Percentiles rank a stretch among this genome's conserved stretches.
phyloP scores from a whole-genome alignment of 2,113 vertebrate species.

The rabbit (Oryctolagus cuniculus) region DNA sequence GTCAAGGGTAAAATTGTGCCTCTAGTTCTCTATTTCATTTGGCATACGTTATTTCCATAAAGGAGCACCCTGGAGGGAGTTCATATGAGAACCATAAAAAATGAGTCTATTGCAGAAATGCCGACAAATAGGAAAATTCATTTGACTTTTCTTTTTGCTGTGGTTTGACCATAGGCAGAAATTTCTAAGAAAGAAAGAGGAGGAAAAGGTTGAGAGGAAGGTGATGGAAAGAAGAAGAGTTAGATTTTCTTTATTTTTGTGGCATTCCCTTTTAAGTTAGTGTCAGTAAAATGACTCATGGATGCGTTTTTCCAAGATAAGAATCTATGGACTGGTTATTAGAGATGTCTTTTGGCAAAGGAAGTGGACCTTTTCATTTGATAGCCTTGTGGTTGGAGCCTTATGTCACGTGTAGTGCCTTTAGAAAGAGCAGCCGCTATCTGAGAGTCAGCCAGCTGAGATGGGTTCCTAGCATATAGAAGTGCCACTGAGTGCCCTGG shows the following conservation, averaged over 20 bases:
- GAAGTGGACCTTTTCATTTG: neutral
- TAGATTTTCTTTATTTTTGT: neutral
- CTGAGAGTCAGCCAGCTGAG: neutral
- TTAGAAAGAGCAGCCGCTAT: neutral
- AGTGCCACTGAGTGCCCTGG: neutral
- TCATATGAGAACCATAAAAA: constrained; percentile 6
- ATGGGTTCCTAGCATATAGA: neutral
- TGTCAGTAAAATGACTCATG: neutral
- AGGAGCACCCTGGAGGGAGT: constrained; percentile 11
- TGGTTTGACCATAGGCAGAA: constrained; percentile 21
- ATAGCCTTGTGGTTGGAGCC: neutral
- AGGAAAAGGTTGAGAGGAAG: neutral
- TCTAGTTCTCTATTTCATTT: constrained; percentile 61
- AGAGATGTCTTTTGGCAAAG: neutral
- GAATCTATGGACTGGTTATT: neutral
- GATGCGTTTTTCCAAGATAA: neutral
- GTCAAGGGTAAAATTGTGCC: constrained; percentile 55
- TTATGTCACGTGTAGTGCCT: neutral
- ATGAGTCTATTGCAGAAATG: constrained; percentile 40
- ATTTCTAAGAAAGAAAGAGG: constrained; percentile 24
- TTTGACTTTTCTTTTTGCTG: no score
- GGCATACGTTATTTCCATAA: constrained; percentile 38
- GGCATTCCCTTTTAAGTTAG: neutral
- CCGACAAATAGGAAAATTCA: neutral
- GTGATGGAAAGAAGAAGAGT: neutral